Conservation (phyloP, 2,113 vertebrate species). For the Leptocoma aspasia region DNA sequence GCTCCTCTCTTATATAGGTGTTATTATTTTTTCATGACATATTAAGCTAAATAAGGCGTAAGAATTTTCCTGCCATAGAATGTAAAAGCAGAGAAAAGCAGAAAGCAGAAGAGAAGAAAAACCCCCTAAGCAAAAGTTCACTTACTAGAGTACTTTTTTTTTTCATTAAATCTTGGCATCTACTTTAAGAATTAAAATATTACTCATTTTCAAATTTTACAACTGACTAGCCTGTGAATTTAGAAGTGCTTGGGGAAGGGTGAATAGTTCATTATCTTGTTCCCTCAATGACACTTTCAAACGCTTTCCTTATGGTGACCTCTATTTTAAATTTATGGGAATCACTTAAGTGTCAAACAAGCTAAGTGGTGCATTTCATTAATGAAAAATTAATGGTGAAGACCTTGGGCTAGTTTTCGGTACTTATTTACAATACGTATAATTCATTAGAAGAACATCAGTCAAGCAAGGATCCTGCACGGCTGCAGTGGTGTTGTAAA, state of each 20-base stretch:
- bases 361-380: conserved; percentile 77
- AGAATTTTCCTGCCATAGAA: background rate
- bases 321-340: conserved; percentile 74
- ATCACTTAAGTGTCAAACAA: conserved; percentile 74
- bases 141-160: conserved; percentile 24
- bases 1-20: background rate
- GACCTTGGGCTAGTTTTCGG: conserved; percentile 62
- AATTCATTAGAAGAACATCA: conserved; percentile 72
- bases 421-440: conserved; percentile 74
- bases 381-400: conserved; percentile 79
- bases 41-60: background rate
- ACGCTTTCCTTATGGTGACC: conserved; percentile 61
- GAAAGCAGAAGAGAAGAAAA: conserved; percentile 11
- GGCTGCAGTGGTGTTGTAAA: conserved; percentile 48
- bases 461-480: conserved; percentile 52
- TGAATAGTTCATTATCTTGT: conserved; percentile 53
- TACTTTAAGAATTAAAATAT: conserved; percentile 48
- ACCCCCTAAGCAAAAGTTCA: background rate
- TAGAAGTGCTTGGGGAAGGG: conserved; percentile 51
- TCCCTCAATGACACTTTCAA: conserved; percentile 64
- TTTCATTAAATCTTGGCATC: conserved; percentile 25
- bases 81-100: conserved; percentile 1
- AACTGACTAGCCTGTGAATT: conserved; percentile 40
- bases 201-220: conserved; percentile 41
- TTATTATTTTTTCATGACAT: background rate